These are phyloP conservation scores for Trilocha varians DNA, from an alignment of 2,888 invertebrate genomes.

Conservation along the genomic window DNA sequence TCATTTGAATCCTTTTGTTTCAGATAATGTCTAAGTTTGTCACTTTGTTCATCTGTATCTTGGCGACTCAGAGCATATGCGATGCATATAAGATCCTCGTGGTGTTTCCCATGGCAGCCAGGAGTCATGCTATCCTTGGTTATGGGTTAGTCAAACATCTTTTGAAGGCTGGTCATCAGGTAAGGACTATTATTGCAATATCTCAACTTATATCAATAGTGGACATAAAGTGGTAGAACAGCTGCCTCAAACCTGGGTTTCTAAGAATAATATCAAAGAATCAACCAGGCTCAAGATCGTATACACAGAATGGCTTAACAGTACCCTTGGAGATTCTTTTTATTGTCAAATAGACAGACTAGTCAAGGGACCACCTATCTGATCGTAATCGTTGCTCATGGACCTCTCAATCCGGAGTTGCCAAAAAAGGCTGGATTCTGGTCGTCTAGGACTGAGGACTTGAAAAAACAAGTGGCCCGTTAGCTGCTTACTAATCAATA, in stretches of 20 bases:
- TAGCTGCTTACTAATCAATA: too few species aligned
- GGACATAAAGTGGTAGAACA: too few species aligned
- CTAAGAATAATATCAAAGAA: too few species aligned
- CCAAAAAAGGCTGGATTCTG: slow-evolving; percentile 20
- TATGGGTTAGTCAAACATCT: slow-evolving; percentile 27
- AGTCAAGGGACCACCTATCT: too few species aligned
- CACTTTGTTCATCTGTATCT: slow-evolving; percentile 7
- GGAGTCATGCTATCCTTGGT: slow-evolving; percentile 32
- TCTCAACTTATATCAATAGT: too few species aligned
- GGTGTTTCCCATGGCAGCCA: slow-evolving; percentile 26
- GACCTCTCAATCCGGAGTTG: slow-evolving; percentile 21
- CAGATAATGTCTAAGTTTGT: slow-evolving; percentile 11
- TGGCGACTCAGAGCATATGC: slow-evolving; percentile 9
- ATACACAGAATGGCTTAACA: too few species aligned
- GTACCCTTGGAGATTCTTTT: too few species aligned
- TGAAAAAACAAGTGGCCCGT: slow-evolving; percentile 8
- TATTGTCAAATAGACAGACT: too few species aligned
- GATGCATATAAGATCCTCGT: slow-evolving; percentile 27
- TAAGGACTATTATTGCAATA: slow-evolving; percentile 8
- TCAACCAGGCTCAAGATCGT: too few species aligned
- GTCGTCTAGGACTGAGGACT: slow-evolving; percentile 12
- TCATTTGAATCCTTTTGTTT: too few species aligned
- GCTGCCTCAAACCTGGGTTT: too few species aligned
- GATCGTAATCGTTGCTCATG: slow-evolving; percentile 19
- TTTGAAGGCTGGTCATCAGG: slow-evolving; percentile 35